Evolutionary conservation across 2,797 vertebrate species (phyloP), one percentile per base, ranked within the genome.

Genomic region (Anabas testudineus): DNA sequence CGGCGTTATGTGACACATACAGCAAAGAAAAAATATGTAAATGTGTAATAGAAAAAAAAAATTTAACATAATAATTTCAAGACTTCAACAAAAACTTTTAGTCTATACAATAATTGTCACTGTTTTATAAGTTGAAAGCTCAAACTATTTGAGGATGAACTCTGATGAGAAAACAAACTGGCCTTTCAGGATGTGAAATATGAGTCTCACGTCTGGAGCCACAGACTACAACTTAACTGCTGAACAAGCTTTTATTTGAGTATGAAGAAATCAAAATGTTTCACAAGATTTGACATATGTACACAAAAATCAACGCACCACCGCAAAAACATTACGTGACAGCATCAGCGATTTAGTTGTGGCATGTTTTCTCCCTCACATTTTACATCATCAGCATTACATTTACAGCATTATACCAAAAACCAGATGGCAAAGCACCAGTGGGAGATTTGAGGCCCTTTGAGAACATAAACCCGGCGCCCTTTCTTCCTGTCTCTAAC

Each of bases 191-290:
- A 61, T 14, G 28, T 65, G 48, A 67, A 10, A 46, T 18, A n/a
- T n/a, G 28, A 22, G 15, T 59, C 19, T 51, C 47, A 56, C 4
- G 8, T 16, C 42, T 49, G 36, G 65, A 13, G 16, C 13, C n/a
- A 41, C 14, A 47, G 1, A 32, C 37, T 7, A 8, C 15, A 16
- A 16, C 10, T 14, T 22, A 67, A 78, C 10, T 76, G 81, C 85
- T 87, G 74, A 88, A 21, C n/a, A 76, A 72, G 69, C 45, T 3
- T 71, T 82, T 72, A 12, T 26, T 4, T 3, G 2, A 48, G 7
- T 43, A 24, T 81, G 61, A 57, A 67, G 73, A 80, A 88, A 89
- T 75, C 7, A 0, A 30, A 12, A 52, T n/a, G 15, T 88, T 87
- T 84, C 49, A 52, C 71, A 84, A 81, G 10, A 72, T 51, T 26